These are phyloP conservation scores for Xiphydria camelus DNA, from an alignment of 2,888 invertebrate species.

Conservation along the genomic window DNA sequence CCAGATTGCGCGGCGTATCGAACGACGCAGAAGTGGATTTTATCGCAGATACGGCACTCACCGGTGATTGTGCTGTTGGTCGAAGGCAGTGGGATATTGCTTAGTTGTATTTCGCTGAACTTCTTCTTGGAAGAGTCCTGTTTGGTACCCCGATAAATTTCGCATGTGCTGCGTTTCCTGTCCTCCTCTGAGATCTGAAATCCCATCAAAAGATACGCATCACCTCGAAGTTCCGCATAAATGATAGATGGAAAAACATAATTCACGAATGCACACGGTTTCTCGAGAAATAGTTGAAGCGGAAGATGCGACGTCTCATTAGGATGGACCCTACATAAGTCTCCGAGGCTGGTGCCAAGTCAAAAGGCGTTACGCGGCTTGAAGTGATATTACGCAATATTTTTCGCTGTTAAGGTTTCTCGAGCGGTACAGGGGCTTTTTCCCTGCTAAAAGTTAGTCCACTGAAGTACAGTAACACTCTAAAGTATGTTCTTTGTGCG, in stretches of 20 bases:
- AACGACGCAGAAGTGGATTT: no score
- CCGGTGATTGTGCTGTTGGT: conserved; percentile 60
- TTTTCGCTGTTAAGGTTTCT: no score
- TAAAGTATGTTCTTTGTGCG: no score
- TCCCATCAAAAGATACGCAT: no score
- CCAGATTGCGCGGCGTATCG: no score
- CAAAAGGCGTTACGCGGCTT: conserved; percentile 32
- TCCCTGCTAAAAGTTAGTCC: no score
- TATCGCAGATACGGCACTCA: conserved; percentile 48
- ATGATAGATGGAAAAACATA: no score
- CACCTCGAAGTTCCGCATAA: no score
- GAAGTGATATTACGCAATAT: conserved; percentile 38
- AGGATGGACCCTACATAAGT: no score
- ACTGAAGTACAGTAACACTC: no score
- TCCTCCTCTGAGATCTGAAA: conserved; percentile 55
- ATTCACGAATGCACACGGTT: conserved; percentile 6
- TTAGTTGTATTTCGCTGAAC: conserved; percentile 53
- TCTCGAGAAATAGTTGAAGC: neutral
- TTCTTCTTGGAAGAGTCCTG: conserved; percentile 39
- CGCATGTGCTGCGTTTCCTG: conserved; percentile 50
- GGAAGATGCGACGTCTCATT: conserved; percentile 34
- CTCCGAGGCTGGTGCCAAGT: conserved; percentile 36
- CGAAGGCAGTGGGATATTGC: conserved; percentile 60
- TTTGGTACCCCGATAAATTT: conserved; percentile 43
- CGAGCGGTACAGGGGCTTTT: conserved; percentile 33